Base-by-base conservation (phyloP, 2,113 vertebrate species). In the Pelusios castaneus region DNA sequence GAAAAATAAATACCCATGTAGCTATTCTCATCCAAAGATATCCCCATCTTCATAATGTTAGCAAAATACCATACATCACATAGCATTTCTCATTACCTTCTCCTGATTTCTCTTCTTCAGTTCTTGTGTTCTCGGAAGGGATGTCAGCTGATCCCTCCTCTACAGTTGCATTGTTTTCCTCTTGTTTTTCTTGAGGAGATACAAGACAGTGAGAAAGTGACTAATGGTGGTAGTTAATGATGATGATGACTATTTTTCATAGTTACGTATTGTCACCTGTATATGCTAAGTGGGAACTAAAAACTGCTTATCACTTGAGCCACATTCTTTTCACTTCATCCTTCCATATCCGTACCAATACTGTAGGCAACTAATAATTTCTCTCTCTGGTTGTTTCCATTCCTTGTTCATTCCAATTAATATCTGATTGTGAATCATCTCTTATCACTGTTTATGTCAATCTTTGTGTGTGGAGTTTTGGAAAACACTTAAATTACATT, bases 51-150 rank as follows among this genome's bases (percentile, higher is more conserved):
- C 41, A 43, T 78, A 51, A 34, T 63, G 19, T 24, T 4, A 17
- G 41, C 52, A 25, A 89, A 83, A 29, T 77, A 85, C 51, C 45
- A 52, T 63, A 1, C 25, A 6, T 3, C 67, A 70, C 84, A 5
- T 13, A 22, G 67, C 45, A 1, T 24, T 67, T 81, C 4, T 75
- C 73, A 5, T 98, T 98, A 98, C 98, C 98, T 97, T 95, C 96
- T n/a, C n/a, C n/a, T 25, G 91, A 31, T 10, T 87, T 84, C 92
- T 80, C 95, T 93, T 96, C 27, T 1, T 45, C 75, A 24, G 45
- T 88, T 84, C 87, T 95, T 8, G 31, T 27, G 94, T 97, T 96
- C 96, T 95, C 96, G n/a, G 5, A 85, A 93, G 92, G 87, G 85
- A 96, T 49, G 27, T 82, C 96, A 58, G 80, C 93, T 49, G 97